Evolutionary conservation across 2,797 vertebrate species (phyloP).

Genomic region (Florisuga fusca): DNA sequence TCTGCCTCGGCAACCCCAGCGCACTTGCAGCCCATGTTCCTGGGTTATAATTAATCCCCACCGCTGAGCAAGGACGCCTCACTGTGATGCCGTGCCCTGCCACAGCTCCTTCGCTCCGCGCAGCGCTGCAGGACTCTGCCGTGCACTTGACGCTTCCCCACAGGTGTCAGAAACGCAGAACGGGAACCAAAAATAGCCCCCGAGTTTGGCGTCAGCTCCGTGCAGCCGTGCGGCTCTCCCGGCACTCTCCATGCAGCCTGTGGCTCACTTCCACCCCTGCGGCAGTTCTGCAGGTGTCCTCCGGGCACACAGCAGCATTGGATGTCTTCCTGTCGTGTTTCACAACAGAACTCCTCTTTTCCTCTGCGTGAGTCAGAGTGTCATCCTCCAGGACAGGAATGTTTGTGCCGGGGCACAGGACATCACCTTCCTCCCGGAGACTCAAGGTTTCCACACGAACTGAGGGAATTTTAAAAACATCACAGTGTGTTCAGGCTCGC

Average conservation of each 20-base stretch:
- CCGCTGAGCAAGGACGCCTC: neutral
- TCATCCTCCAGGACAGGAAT: neutral
- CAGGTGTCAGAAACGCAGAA: constrained; percentile 38
- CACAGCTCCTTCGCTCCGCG: neutral
- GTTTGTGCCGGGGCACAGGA: neutral
- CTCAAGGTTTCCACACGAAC: constrained; percentile 4
- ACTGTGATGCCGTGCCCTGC: neutral
- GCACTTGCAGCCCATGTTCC: neutral
- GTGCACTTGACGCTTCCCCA: neutral
- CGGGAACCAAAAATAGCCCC: neutral
- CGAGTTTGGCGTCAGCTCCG: neutral
- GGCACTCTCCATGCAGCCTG: constrained; percentile 11
- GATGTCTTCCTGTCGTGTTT: constrained; percentile 40
- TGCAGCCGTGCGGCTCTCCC: constrained; percentile 5
- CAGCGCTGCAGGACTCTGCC: neutral
- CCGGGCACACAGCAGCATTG: neutral
- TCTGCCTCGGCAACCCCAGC: neutral
- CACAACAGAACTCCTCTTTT: constrained; percentile 12
- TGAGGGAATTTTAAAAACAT: neutral
- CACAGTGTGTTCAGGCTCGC: neutral
- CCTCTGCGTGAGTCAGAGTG: neutral
- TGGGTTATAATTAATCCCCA: neutral
- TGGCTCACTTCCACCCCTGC: constrained; percentile 59
- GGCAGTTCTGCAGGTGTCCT: constrained; percentile 67
- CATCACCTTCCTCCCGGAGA: neutral